Base-by-base conservation (phyloP, 1,140 invertebrate species). In the Formica exsecta region DNA sequence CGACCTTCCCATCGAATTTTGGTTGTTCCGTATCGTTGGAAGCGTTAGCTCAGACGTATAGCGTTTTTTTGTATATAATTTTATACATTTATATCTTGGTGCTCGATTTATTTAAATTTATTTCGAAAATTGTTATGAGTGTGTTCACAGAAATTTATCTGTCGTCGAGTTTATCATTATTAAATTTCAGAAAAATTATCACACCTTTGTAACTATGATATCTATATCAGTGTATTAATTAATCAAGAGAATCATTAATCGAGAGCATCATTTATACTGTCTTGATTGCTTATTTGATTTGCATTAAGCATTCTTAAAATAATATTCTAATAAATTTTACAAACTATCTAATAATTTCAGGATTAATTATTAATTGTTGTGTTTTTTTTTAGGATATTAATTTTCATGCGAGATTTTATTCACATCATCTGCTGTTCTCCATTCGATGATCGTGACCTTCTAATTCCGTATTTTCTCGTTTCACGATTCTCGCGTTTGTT, bases 401-500 rank as follows among this genome's bases (percentile, higher is more conserved):
- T 59, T 6, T 74, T 19, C 5, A 65, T 7, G 48, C 48, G 7
- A 68, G n/a, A 48, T 75, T 64, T 51, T 41, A 9, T 54, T 74
- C 38, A n/a, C 36, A 22, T 13, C 0, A 22, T 7, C 32, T 25
- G 19, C n/a, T 59, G 38, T 11, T 65, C 64, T 32, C 4, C 19
- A 36, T 57, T 66, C 16, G 11, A 29, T n/a, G 54, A 48, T 80
- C 11, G 22, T 73, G 79, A 81, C 16, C 79, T 74, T 74, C 57
- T 48, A 61, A 61, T 61, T 83, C 36, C 13, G 16, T 54, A 41
- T 44, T 66, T 64, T 51, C 32, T 77, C 51, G 25, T 85, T 64
- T 66, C 62, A 19, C 54, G 13, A 54, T 48, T 38, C 22, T 61
- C 25, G 25, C 22, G 89, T 91, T 86, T 86, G 81, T 83, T 83